Evolutionary conservation across 2,113 vertebrate genomes (phyloP), one percentile per base, ranked within the genome.

Genomic region (Carassius auratus): DNA sequence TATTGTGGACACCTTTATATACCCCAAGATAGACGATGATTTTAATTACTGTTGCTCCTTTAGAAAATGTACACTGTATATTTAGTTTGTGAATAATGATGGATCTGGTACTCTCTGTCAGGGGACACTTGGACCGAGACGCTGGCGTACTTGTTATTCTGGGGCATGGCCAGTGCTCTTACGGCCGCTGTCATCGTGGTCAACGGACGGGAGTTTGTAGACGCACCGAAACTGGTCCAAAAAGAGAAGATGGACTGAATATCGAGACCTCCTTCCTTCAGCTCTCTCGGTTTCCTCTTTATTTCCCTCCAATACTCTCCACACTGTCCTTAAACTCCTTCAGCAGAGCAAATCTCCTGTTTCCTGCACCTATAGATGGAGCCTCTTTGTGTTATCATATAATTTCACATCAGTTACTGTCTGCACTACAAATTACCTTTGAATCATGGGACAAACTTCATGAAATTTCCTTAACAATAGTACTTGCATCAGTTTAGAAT

Each of bases 231-330:
- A 90, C 92, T 99, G 89, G 98, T 99, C 88, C 98, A 99, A 93
- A 99, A 99, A 85, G 97, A 99, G 93, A 99, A 99, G 96, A 96
- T 98, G 96, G 98, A 99, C 95, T 99, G 95, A 99, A 23, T 38
- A 90, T 95, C 94, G 93, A 95, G 85, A 45, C 92, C 94, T 90
- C 90, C 93, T 94, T 88, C 87, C 91, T 71, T 88, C 86, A 82
- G 87, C 73, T 50, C 50, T 69, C n/a, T 8, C 68, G 42, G 45
- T 87, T 74, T 83, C 83, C n/a, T 87, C 64, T 69, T 57, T 26
- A 71, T 75, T 82, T 69, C 71, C 82, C 42, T 76, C 84, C 81
- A 84, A 84, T 73, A 64, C 87, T 80, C 84, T 83, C 74, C 80
- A 68, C 55, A 48, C 84, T 84, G 61, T 66, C 21, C 64, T 61